These are phyloP conservation scores for Bombus pascuorum DNA, from an alignment of 1,140 invertebrate genomes.

Conservation along the genomic window DNA sequence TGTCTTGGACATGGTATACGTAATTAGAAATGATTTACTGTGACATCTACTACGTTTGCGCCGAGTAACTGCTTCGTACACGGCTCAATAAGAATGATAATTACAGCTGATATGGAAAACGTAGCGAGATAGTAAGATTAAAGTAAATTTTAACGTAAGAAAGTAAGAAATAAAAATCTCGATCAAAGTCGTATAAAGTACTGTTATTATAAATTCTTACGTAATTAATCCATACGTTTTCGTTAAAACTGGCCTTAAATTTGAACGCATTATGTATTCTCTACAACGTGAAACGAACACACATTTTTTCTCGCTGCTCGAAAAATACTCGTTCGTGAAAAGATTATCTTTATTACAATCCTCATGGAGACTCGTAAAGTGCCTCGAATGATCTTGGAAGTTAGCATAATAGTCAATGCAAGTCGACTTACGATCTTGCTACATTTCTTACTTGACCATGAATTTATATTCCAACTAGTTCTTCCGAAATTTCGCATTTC, in stretches of 20 bases:
- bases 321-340: neutral
- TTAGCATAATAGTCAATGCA: neutral
- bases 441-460: neutral
- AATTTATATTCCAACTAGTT: neutral
- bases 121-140: neutral
- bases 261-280: neutral
- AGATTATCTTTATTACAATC: neutral
- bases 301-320: no score
- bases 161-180: neutral
- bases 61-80: neutral
- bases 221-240: neutral
- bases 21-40: constrained; percentile 31
- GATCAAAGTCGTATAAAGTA: neutral
- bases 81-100: neutral
- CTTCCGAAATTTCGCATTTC: neutral
- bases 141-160: no score
- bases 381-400: neutral
- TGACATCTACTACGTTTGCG: neutral
- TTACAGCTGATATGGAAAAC: neutral
- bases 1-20: neutral
- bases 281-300: no score
- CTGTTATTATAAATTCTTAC: no score
- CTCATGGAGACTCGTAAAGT: neutral
- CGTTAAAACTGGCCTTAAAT: neutral
- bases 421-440: neutral